A percentile compares a stretch with the other conserved stretches of the same genome.
These are phyloP conservation scores for Cryptocephalus moraei DNA, from an alignment of 2,888 invertebrate genomes.

Conservation along the genomic window DNA sequence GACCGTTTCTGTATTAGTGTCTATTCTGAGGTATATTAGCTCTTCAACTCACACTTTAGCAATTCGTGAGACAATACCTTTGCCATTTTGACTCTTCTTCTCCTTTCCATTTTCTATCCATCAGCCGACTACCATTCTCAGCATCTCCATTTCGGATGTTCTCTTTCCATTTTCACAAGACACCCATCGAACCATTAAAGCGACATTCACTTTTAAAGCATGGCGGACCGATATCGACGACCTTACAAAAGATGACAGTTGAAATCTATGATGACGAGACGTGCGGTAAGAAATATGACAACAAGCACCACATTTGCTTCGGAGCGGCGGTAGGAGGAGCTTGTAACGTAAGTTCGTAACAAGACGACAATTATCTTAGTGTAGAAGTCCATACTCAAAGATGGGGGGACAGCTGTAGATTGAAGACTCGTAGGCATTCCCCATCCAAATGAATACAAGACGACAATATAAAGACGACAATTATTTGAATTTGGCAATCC, in stretches of 20 bases:
- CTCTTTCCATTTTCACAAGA: no score
- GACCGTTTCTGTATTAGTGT: no score
- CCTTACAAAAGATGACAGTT: conserved; percentile 19
- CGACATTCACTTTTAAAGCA: conserved; percentile 11
- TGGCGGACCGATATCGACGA: conserved; percentile 14
- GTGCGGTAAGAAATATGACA: conserved; percentile 14
- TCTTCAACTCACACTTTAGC: no score
- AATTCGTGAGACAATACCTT: no score
- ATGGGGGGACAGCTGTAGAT: no score
- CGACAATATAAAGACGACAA: neutral
- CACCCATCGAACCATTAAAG: neutral
- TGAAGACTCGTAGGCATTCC: neutral
- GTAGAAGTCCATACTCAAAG: conserved; percentile 1
- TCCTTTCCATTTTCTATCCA: no score
- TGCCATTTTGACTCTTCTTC: no score
- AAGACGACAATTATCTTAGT: neutral
- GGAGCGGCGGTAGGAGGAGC: conserved; percentile 20
- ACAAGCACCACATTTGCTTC: conserved; percentile 20
- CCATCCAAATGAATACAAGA: neutral
- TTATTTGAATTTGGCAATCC: neutral
- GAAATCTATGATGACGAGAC: conserved; percentile 18
- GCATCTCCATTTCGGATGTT: no score
- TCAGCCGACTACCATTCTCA: no score
- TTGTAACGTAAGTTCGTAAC: conserved; percentile 17
- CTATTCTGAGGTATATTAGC: no score